These are phyloP conservation scores for Morpho deidamia DNA, from an alignment of 2,888 invertebrate genomes.

Conservation along the genomic window DNA sequence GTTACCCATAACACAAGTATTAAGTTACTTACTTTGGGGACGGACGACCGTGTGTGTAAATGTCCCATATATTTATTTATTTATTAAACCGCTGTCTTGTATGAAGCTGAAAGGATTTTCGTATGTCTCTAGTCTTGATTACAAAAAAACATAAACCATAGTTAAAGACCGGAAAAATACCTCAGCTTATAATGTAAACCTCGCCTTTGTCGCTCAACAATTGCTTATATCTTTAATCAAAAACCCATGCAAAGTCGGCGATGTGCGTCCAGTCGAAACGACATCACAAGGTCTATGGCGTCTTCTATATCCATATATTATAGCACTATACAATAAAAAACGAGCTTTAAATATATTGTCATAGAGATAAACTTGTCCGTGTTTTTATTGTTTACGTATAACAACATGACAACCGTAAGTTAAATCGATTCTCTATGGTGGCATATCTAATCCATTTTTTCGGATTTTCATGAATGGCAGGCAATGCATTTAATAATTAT, in stretches of 20 bases:
- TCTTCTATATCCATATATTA: conserved; percentile 2
- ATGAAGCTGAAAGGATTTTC: too few relatives aligned
- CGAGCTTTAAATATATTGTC: neutral
- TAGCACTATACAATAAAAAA: neutral
- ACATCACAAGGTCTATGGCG: conserved; percentile 18
- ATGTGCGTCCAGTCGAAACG: conserved; percentile 30
- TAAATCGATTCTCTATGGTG: neutral
- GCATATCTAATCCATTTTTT: conserved; percentile 7
- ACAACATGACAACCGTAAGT: neutral
- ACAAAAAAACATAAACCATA: neutral
- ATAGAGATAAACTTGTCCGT: neutral
- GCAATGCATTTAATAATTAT: neutral
- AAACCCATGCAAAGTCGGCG: conserved; percentile 21
- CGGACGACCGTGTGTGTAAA: too few relatives aligned
- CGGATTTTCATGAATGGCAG: neutral
- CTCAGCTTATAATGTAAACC: neutral
- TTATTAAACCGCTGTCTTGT: too few relatives aligned
- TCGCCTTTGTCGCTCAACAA: neutral
- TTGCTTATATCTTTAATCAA: conserved; percentile 3
- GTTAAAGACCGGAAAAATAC: neutral
- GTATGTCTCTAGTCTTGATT: neutral
- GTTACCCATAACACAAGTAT: too few relatives aligned
- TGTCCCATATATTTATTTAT: too few relatives aligned
- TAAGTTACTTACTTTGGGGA: too few relatives aligned
- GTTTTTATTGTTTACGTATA: neutral